These are phyloP conservation scores for Telmatochromis sp. DNA, from an alignment of 2,113 vertebrate genomes.

Conservation along the genomic window DNA sequence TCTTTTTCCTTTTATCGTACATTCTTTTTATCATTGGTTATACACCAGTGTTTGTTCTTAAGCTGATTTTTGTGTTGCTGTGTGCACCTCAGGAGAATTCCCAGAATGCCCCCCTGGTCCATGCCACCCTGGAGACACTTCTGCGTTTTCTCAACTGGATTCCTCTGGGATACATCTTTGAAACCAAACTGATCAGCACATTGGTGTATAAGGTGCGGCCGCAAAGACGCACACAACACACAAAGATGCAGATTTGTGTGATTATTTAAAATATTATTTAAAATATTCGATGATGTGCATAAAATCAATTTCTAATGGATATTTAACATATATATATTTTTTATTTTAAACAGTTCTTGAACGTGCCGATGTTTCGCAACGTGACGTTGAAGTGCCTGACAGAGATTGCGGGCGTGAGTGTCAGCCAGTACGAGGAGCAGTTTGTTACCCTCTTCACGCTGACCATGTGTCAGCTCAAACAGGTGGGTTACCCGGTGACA, in stretches of 20 bases:
- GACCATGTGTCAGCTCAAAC: constrained; percentile 99
- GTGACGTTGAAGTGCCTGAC: constrained; percentile 99
- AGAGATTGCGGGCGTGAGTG: constrained; percentile 96
- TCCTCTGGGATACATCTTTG: constrained; percentile 98
- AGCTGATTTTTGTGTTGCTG: neutral
- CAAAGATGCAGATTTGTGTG: neutral
- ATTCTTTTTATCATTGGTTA: neutral
- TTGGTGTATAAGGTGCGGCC: constrained; percentile 92
- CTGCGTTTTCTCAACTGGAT: constrained; percentile 99
- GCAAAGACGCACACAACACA: neutral
- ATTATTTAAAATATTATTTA: neutral
- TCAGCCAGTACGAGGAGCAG: constrained; percentile 97
- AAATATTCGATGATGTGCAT: neutral
- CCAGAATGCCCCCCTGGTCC: constrained; percentile 96
- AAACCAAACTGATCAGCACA: constrained; percentile 98
- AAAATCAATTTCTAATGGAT: neutral
- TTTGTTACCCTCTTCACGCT: constrained; percentile 96
- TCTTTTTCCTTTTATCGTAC: neutral
- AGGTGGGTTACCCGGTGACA: constrained; percentile 67
- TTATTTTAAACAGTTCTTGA: constrained; percentile 81
- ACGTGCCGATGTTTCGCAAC: constrained; percentile 98
- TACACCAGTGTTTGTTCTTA: neutral
- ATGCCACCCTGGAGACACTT: constrained; percentile 94
- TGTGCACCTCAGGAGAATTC: constrained; percentile 86
- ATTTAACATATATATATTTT: neutral